Conservation (phyloP, 2,797 vertebrate species). For the Myoxocephalus aenaeus region DNA sequence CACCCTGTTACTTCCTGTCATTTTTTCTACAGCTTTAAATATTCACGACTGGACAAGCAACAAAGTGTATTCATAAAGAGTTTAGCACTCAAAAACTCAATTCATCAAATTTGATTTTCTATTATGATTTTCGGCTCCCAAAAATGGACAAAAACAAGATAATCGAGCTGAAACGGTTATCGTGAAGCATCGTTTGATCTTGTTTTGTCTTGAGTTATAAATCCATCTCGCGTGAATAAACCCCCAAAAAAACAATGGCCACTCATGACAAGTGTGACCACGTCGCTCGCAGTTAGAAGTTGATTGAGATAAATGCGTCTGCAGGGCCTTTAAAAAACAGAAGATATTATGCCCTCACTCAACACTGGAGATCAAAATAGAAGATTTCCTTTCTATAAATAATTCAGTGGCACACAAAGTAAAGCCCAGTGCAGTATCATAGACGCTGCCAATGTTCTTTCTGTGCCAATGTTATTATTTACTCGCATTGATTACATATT, state of each 20-base stretch:
- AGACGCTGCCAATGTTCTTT: background rate
- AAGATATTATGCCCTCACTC: background rate
- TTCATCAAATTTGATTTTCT: no score
- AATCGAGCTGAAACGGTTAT: no score
- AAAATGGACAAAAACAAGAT: no score
- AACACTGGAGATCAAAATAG: background rate
- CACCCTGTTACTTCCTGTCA: background rate
- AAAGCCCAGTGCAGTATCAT: background rate
- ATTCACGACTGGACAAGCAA: background rate
- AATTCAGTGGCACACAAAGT: background rate
- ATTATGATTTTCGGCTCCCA: no score
- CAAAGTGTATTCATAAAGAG: background rate
- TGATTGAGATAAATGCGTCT: background rate
- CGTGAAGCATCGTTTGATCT: no score
- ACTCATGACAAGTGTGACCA: background rate
- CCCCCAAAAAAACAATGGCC: background rate
- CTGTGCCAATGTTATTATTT: background rate
- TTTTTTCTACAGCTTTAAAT: background rate
- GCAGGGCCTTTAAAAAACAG: background rate
- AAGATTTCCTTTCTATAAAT: background rate
- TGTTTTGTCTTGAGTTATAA: no score
- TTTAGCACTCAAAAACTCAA: background rate
- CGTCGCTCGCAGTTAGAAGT: background rate
- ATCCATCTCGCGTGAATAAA: background rate
- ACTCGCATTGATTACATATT: constrained; percentile 1